Conservation (phyloP, 2,797 vertebrate species). For the Intellagama lesueurii region DNA sequence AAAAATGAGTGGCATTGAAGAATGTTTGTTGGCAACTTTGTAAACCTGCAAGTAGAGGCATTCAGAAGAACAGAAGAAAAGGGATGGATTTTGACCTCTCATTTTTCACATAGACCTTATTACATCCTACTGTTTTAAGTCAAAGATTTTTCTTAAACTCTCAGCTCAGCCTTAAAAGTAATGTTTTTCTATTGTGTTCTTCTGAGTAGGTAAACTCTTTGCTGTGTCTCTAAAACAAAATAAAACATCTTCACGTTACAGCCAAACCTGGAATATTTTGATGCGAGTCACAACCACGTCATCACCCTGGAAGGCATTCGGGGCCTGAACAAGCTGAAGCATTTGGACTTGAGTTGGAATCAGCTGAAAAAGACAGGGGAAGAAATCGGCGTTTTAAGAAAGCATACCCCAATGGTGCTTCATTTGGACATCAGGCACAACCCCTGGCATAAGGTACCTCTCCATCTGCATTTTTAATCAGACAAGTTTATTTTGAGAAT, state of each 20-base stretch:
- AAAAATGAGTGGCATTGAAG: background rate
- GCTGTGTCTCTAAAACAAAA: background rate
- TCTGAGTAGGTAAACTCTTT: background rate
- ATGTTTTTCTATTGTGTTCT: background rate
- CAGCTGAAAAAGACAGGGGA: conserved; percentile 80
- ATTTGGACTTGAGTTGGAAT: conserved; percentile 88
- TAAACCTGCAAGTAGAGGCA: background rate
- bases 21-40: background rate
- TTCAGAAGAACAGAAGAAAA: background rate
- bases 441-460: conserved; percentile 81
- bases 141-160: background rate
- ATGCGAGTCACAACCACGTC: conserved; percentile 84
- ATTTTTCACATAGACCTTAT: background rate
- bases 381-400: conserved; percentile 79
- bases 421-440: conserved; percentile 82
- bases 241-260: conserved; percentile 58
- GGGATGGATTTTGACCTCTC: background rate
- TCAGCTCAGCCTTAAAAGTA: background rate
- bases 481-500: background rate
- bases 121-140: background rate
- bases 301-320: conserved; percentile 82
- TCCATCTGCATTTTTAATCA: background rate
- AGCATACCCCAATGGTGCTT: conserved; percentile 78
- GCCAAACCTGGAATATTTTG: conserved; percentile 84
- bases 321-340: conserved; percentile 78